Conservation (phyloP, 2,797 vertebrate species). For the Pachyuromys duprasi region DNA sequence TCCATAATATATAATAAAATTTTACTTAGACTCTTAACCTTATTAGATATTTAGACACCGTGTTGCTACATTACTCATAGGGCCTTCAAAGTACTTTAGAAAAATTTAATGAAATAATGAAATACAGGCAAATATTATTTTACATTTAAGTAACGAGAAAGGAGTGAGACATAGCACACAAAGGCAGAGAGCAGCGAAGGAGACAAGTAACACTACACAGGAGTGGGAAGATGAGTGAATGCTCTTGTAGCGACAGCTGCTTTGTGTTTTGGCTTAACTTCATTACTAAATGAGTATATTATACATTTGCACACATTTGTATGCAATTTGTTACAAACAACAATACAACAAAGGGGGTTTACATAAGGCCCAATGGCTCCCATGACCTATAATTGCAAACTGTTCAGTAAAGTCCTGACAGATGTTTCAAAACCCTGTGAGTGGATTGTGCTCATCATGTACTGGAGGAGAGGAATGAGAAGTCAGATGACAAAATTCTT, state of each 20-base stretch:
- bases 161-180: neutral
- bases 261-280: neutral
- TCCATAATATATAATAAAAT: neutral
- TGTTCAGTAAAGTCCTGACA: neutral
- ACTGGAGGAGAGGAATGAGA: rapidly evolving
- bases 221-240: neutral
- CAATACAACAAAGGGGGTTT: neutral
- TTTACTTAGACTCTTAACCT: neutral
- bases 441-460: neutral
- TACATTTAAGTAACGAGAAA: neutral
- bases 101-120: neutral
- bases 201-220: neutral
- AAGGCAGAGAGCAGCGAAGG: neutral
- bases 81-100: neutral
- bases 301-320: neutral
- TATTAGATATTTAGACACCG: neutral
- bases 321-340: constrained; percentile 41
- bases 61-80: neutral
- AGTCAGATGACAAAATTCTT: neutral
- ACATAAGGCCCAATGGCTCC: neutral
- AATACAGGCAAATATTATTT: neutral
- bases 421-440: neutral
- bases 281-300: neutral
- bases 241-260: neutral
- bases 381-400: neutral